These are phyloP conservation scores for Cactoblastis cactorum DNA, from an alignment of 2,888 invertebrate genomes.

Conservation along the genomic window DNA sequence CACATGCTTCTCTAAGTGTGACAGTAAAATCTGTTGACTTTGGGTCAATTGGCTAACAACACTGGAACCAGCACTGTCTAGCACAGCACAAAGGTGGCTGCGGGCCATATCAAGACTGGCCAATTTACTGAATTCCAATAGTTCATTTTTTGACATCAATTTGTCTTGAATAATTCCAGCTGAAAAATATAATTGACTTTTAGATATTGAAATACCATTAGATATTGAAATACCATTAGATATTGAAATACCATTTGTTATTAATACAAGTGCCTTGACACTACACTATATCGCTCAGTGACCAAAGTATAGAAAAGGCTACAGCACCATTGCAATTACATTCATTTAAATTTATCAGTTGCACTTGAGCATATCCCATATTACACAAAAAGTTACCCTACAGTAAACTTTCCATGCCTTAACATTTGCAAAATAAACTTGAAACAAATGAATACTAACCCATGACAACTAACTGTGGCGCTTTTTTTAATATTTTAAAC, in stretches of 20 bases:
- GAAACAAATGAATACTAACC: slow-evolving; percentile 60
- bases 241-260: no score
- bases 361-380: no score
- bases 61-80: slow-evolving; percentile 82
- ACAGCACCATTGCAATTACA: no score
- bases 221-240: no score
- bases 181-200: slow-evolving; percentile 49
- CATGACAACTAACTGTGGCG: slow-evolving; percentile 84
- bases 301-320: no score
- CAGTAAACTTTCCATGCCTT: no score
- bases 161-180: slow-evolving; percentile 86
- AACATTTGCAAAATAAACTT: slow-evolving; percentile 5
- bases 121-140: slow-evolving; percentile 82
- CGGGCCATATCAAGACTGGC: slow-evolving; percentile 82
- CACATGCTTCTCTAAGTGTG: slow-evolving; percentile 81
- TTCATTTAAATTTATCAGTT: no score
- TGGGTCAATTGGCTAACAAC: slow-evolving; percentile 83
- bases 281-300: no score
- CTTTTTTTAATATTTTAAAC: slow-evolving; percentile 83
- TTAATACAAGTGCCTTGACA: no score
- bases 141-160: slow-evolving; percentile 83
- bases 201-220: no score
- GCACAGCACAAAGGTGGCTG: slow-evolving; percentile 83
- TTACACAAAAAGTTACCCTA: no score
- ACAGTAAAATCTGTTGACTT: slow-evolving; percentile 83